Percentiles rank a stretch among this genome's conserved stretches.
phyloP scores from a whole-genome alignment of 2,113 vertebrate genomes.

The Bos indicus region DNA sequence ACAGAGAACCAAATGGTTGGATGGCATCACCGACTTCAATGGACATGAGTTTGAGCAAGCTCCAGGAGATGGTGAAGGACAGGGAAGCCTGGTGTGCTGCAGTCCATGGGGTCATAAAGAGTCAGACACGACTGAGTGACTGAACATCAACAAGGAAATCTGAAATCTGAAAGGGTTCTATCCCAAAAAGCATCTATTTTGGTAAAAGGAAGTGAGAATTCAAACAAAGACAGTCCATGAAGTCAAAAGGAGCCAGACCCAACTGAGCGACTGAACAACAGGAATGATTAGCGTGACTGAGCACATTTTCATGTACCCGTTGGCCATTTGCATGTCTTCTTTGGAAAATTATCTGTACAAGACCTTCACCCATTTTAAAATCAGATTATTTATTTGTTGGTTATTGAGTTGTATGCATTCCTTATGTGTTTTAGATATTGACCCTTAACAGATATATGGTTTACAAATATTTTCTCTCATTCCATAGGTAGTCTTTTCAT shows the following conservation, averaged over 20 bases:
- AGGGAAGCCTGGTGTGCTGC: background rate
- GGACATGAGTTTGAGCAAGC: background rate
- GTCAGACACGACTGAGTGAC: background rate
- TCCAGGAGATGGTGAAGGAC: background rate
- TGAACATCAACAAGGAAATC: background rate
- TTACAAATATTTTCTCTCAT: background rate
- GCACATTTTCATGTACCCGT: background rate
- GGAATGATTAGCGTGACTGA: background rate
- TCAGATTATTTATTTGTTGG: background rate
- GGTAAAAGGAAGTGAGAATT: background rate
- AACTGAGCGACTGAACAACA: background rate
- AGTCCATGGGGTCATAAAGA: background rate
- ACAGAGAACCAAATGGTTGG: background rate
- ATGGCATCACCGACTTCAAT: background rate
- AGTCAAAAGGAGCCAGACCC: rapidly evolving
- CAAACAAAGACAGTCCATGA: background rate
- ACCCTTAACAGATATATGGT: background rate
- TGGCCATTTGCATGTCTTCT: background rate
- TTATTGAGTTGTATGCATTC: background rate
- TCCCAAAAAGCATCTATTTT: background rate
- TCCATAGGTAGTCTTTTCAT: background rate
- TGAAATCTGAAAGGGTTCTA: background rate
- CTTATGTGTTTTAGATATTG: background rate
- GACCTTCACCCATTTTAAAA: background rate
- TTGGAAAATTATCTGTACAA: background rate